Evolutionary conservation across 2,888 invertebrate genomes (phyloP).

Genomic region (Thecocarcelia acutangulata): DNA sequence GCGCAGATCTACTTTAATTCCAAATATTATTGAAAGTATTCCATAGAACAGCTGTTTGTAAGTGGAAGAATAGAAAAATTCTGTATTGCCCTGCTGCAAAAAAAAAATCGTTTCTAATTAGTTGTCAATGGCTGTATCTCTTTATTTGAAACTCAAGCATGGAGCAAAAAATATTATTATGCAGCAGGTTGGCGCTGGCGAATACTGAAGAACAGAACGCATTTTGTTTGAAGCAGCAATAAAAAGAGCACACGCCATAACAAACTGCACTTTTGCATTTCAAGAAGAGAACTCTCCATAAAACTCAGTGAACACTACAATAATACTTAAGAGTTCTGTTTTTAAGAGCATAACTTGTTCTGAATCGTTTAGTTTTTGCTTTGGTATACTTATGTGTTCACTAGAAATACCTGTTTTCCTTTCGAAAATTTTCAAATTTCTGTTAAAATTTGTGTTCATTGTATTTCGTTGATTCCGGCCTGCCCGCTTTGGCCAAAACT

Average conservation of each 20-base stretch:
- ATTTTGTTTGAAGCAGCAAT: conserved; percentile 1
- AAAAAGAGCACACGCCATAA: background rate
- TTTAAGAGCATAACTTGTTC: conserved; percentile 55
- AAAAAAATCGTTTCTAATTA: too few relatives aligned
- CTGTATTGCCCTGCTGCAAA: too few relatives aligned
- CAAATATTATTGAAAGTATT: too few relatives aligned
- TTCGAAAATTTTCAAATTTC: conserved; percentile 61
- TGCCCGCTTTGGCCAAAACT: conserved; percentile 29
- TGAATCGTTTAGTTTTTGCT: conserved; percentile 11
- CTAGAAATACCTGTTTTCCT: conserved; percentile 66
- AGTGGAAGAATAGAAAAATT: too few relatives aligned
- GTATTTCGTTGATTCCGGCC: background rate
- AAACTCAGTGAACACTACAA: background rate
- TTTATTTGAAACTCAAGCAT: background rate
- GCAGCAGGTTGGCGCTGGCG: conserved; percentile 50
- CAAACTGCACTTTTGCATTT: background rate
- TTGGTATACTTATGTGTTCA: conserved; percentile 3
- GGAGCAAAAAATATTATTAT: background rate
- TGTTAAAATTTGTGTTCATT: conserved; percentile 30
- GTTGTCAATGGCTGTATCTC: too few relatives aligned
- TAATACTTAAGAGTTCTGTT: background rate
- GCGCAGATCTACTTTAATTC: too few relatives aligned
- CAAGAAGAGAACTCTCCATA: conserved; percentile 12
- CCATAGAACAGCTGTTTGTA: too few relatives aligned
- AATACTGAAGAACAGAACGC: conserved; percentile 17